phyloP scores from a whole-genome alignment of 2,888 invertebrate species.

The Arrhopalites spinosus region DNA sequence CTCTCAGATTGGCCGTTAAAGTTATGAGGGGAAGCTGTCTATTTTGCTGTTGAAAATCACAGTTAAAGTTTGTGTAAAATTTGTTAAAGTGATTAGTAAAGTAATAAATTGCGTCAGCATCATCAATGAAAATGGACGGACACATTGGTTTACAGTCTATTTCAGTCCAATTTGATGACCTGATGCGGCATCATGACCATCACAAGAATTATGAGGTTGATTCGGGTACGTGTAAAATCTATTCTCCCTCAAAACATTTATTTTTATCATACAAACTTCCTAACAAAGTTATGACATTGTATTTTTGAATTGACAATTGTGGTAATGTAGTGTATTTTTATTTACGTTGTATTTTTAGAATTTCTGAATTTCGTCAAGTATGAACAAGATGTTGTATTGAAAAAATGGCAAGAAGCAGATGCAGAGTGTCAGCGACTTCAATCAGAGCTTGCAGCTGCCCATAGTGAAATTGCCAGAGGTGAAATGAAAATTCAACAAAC shows the following conservation, averaged over 20 bases:
- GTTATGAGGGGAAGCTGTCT: too few relatives aligned
- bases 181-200: constrained; percentile 59
- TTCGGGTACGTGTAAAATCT: constrained; percentile 57
- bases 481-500: constrained; percentile 82
- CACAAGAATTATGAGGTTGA: constrained; percentile 59
- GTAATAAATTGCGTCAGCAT: too few relatives aligned
- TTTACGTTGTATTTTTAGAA: too few relatives aligned
- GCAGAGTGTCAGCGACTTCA: constrained; percentile 75
- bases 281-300: neutral
- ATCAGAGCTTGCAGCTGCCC: constrained; percentile 71
- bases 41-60: too few relatives aligned
- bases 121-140: neutral
- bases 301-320: neutral
- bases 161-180: constrained; percentile 61
- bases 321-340: too few relatives aligned
- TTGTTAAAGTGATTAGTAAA: too few relatives aligned
- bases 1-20: too few relatives aligned
- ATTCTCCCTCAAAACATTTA: neutral
- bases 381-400: constrained; percentile 72
- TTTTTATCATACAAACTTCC: too few relatives aligned
- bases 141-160: constrained; percentile 51
- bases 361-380: constrained; percentile 72
- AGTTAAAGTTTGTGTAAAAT: too few relatives aligned
- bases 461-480: constrained; percentile 73
- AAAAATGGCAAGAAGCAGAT: constrained; percentile 72